Evolutionary conservation across 2,113 vertebrate genomes (phyloP).

Genomic region (Crotalus helleri): DNA sequence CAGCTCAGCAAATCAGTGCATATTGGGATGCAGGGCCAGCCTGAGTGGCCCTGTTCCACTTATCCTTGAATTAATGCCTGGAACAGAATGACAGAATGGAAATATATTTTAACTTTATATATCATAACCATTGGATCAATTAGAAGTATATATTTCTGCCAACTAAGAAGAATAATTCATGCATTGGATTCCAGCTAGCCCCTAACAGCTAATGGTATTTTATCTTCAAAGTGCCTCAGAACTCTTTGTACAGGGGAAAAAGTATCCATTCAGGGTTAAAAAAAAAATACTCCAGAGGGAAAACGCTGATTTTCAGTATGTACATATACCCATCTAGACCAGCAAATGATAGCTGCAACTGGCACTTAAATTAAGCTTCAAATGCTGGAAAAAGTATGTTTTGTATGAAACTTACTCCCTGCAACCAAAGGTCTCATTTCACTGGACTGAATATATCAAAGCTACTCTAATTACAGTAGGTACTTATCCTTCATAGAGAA

Average conservation of each 20-base stretch:
- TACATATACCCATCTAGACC: not conserved
- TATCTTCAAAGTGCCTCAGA: not conserved
- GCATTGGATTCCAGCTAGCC: not conserved
- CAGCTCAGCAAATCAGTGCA: not conserved
- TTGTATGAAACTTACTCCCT: slow-evolving; percentile 39
- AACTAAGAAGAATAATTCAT: not conserved
- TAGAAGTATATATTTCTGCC: not conserved
- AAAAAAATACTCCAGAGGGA: not conserved
- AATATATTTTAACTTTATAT: not conserved
- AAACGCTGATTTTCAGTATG: not conserved
- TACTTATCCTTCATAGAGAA: slow-evolving; percentile 53
- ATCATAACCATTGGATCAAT: not conserved
- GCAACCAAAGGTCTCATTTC: slow-evolving; percentile 33
- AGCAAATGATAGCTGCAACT: not conserved
- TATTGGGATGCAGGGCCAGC: not conserved
- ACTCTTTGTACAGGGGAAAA: not conserved
- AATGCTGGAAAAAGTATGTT: slow-evolving; percentile 2
- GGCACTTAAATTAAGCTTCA: slow-evolving; percentile 1
- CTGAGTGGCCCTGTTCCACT: not conserved
- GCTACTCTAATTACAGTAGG: slow-evolving; percentile 17
- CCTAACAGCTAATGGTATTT: not conserved
- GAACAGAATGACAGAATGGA: not conserved
- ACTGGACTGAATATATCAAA: slow-evolving; percentile 35
- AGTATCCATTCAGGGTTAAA: not conserved
- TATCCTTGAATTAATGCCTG: not conserved